Conservation (phyloP, 2,113 vertebrate species). For the human (Homo sapiens) region DNA sequence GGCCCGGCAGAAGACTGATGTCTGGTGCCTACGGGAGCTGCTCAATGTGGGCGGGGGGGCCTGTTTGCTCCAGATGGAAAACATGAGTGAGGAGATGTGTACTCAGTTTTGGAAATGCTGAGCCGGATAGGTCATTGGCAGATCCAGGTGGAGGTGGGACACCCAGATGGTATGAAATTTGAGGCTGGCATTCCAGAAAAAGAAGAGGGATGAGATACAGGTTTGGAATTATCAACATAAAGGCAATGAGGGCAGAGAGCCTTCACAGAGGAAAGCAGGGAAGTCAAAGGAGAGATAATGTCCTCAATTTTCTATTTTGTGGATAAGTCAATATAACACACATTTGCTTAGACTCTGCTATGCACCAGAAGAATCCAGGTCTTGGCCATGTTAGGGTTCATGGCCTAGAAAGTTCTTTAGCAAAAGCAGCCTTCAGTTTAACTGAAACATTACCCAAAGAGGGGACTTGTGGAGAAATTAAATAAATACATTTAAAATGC, state of each 20-base stretch:
- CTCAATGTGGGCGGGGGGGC: background rate
- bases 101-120: background rate
- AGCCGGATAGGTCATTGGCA: background rate
- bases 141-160: background rate
- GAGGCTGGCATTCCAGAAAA: background rate
- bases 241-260: background rate
- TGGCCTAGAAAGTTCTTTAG: background rate
- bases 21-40: background rate
- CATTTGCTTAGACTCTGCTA: background rate
- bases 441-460: background rate
- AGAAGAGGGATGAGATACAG: background rate
- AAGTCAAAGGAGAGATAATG: background rate
- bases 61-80: background rate
- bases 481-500: background rate
- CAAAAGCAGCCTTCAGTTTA: background rate
- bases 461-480: background rate
- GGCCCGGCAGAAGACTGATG: background rate
- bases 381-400: background rate
- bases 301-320: background rate
- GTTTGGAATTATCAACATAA: background rate
- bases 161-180: background rate
- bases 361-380: background rate
- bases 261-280: background rate
- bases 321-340: background rate
- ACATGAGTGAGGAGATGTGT: background rate